Base-by-base conservation (phyloP, 1,140 invertebrate genomes). In the Oryzaephilus surinamensis region DNA sequence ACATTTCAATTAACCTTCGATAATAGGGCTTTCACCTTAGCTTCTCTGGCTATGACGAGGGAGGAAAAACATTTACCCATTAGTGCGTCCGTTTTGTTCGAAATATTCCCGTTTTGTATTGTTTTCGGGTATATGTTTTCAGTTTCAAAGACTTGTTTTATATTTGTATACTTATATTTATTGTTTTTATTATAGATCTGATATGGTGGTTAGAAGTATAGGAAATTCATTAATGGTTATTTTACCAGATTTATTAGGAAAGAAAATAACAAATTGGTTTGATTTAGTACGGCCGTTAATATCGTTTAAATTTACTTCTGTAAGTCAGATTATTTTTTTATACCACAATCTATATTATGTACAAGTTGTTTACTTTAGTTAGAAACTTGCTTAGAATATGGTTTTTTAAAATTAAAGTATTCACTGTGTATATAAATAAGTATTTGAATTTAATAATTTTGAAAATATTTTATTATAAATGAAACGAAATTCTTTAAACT, bases 41-140 rank as follows among this genome's bases (percentile, higher is more conserved):
- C 83, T 2, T 84, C 81, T 0, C 60, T 89, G 38, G 76, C 78
- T 1, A 83, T 89, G 77, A 85, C 82, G 2, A 70, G 83, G 7
- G 84, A 89, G 52, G 85, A 90, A 54, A 84, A 85, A 58, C 83
- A 87, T 60, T 60, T 94, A 48, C 80, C 89, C 3, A 84, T 93
- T 23, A 84, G 79, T 52, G 85, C 88, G 0, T 81, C 82, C 0
- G 81, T 94, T 4, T 71, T 97, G 6, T 96, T 97, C 51, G 91
- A 97, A 60, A 90, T 97, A 54, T 98, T 97, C 65, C 94, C 95
- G 4, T 97, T 97, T 67, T 93, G 91, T 64, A 85, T 97, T 49
- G 87, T 95, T 14, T 97, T 97, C 65, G 84, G 88, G 80, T 87
- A 66, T 68, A 69, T 33, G 23, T 4, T 20, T 11, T 20, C 10